Percentiles rank a stretch among this genome's conserved stretches.
phyloP scores from a whole-genome alignment of 2,888 invertebrate species.

The Theristus sp. region DNA sequence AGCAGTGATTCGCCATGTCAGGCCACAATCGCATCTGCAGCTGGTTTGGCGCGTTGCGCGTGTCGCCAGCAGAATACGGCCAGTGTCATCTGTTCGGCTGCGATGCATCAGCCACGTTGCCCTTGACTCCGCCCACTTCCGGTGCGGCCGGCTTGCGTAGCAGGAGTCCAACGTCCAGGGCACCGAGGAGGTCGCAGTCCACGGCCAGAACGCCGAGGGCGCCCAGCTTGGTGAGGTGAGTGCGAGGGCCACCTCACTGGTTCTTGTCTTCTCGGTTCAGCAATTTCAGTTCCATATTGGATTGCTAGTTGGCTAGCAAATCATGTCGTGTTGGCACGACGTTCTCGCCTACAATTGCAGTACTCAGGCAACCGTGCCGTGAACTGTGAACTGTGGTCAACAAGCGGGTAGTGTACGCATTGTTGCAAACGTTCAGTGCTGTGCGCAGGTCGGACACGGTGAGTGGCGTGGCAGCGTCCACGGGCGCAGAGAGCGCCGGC shows the following conservation, averaged over 20 bases:
- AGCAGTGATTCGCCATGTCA: too few species aligned
- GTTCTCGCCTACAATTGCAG: too few species aligned
- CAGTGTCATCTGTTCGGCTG: not conserved
- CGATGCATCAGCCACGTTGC: not conserved
- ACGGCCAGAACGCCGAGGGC: not conserved
- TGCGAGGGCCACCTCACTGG: too few species aligned
- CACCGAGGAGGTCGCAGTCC: not conserved
- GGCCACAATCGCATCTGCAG: too few species aligned
- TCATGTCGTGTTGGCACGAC: too few species aligned
- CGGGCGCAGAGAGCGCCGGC: not conserved
- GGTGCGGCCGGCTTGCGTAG: not conserved
- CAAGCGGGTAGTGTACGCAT: not conserved
- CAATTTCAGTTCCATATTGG: too few species aligned
- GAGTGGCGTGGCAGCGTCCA: not conserved
- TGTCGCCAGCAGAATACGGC: not conserved
- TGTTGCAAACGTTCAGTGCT: not conserved
- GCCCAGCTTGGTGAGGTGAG: not conserved
- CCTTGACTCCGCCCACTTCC: not conserved
- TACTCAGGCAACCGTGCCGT: too few species aligned
- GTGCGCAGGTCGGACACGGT: not conserved
- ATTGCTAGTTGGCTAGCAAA: too few species aligned
- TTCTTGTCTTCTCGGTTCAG: too few species aligned
- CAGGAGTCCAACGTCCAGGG: not conserved
- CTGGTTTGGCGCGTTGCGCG: not conserved
- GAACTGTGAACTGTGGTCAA: not conserved